Base-by-base conservation (phyloP, 1,140 invertebrate species). In the Drosophila lacteicornis region DNA sequence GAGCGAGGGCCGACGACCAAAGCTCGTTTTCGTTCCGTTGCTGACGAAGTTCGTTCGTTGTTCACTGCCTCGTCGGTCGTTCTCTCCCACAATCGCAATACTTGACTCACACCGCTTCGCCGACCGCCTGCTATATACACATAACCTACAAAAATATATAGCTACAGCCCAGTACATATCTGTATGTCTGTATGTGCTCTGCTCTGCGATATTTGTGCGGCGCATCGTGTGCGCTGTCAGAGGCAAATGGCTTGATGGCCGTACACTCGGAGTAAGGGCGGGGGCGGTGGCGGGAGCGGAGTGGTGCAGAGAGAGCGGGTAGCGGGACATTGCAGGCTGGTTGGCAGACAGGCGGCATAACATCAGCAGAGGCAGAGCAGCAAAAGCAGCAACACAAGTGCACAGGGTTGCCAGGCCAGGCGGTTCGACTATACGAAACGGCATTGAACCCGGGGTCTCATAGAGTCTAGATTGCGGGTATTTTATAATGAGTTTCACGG, bases 131-230 rank as follows among this genome's bases (percentile, higher is more conserved):
- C 85, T 91, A 91, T 91, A 91, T 91, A 91, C 82, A 91, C 85
- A 91, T 91, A 91, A 91, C 90, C 90, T 91, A 91, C 90, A 91
- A 91, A 91, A 91, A 86, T 91, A 91, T 73, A 82, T 91, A 88
- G 75, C 75, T 70, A 82, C 87, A 85, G 75, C 75, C 36, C 36
- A 62, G 51, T 75, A 88, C 40, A 77, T 68, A 75, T 70, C 53
- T 56, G 27, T 58, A 65, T 59, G 61, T 68, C n/a, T 61, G 71
- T 83, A 80, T 78, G 73, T 84, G 68, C 76, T 76, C 79, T 73
- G 60, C 75, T 73, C 80, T 86, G 78, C 82, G 82, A 86, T 84
- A 84, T 84, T 84, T 84, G 82, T 86, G 82, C 80, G 80, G 76
- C 84, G 83, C 81, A 80, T 84, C 81, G 81, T 82, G 80, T 81